phyloP scores from a whole-genome alignment of 2,797 vertebrate species.

The Helarctos malayanus region DNA sequence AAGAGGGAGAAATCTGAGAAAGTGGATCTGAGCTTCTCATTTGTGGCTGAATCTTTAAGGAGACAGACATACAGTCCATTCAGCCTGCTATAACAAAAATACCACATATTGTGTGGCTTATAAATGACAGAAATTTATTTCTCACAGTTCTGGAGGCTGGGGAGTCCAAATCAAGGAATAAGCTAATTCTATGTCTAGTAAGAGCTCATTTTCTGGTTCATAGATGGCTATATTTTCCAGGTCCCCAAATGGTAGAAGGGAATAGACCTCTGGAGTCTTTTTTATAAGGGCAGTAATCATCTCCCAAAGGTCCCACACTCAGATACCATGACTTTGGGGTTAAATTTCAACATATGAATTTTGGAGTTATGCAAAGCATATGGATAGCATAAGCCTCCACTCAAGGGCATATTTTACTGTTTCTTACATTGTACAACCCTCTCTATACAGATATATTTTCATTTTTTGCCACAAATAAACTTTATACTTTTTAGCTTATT shows the following conservation, averaged over 20 bases:
- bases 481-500: background rate
- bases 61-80: background rate
- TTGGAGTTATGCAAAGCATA: background rate
- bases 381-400: background rate
- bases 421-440: background rate
- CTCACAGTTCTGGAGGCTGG: background rate
- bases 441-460: background rate
- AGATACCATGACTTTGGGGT: background rate
- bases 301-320: background rate
- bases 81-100: background rate
- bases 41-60: background rate
- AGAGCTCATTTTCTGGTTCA: background rate
- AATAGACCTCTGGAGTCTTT: background rate
- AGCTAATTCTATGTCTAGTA: background rate
- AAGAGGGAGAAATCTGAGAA: background rate
- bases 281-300: background rate
- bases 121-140: background rate
- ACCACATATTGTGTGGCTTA: background rate
- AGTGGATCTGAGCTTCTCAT: background rate
- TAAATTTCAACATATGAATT: background rate
- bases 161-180: background rate
- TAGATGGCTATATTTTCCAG: background rate
- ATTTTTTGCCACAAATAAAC: background rate
- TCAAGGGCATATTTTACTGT: background rate
- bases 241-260: background rate